Evolutionary conservation across 2,888 invertebrate genomes (phyloP), one percentile per base, ranked within the genome.

Genomic region (Volucella inanis): DNA sequence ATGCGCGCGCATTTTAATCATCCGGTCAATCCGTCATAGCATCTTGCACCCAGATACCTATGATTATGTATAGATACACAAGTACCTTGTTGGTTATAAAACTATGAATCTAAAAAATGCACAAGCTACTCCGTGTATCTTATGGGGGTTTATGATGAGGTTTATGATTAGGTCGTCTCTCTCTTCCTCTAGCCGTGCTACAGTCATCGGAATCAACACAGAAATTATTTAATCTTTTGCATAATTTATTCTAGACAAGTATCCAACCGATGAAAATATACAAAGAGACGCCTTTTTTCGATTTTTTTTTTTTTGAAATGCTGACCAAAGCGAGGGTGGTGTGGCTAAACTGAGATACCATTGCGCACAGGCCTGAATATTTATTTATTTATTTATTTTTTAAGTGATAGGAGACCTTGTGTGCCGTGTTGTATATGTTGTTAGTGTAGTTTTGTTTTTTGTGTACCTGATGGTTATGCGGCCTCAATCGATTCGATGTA

Each of bases 211-310:
- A 71, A 57, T 39, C 22, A 47, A 52, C 31, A 45, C 38, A 57
- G 55, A 41, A 52, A 3, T 11, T 52, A 22, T 72, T 79, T 54
- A 72, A 80, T 70, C 68, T 81, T 10, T n/a, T 39, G 31, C 43
- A 45, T 84, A 84, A 84, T 84, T 79, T 84, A 84, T 84, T 84
- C 84, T 84, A 79, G 84, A 75, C 84, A 79, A 79, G 84, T 84
- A 79, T 52, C 54, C 64, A 61, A 70, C 77, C 70, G 76, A 71
- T 78, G 75, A 65, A 84, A 75, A 45, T 76, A 79, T 84, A 80
- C 84, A 78, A 59, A 76, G 80, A 79, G 75, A 79, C 75, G 75
- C 75, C 74, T 83, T 83, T 31, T 6, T 6, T 31, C 31, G 0
- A 6, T 31, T 6, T 6, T 83, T 83, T 83, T 83, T 83, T 61